Conservation (phyloP, 2,797 vertebrate species). For the Hypotaenidia okinawae region DNA sequence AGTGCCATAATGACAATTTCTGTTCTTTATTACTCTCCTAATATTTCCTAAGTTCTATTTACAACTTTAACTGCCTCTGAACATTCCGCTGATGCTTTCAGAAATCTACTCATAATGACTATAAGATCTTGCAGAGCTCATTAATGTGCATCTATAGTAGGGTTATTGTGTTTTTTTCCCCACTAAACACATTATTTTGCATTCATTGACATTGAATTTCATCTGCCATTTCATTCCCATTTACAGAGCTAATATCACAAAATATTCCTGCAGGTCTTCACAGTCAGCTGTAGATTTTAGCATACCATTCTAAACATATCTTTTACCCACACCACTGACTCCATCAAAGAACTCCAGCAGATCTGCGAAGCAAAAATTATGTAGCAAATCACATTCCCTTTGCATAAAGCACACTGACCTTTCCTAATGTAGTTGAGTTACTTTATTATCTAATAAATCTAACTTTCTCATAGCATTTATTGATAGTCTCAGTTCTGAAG, state of each 20-base stretch:
- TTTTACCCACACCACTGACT: background rate
- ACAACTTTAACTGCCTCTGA: slow-evolving; percentile 16
- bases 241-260: slow-evolving; percentile 13
- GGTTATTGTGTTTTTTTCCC: slow-evolving; percentile 14
- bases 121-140: slow-evolving; percentile 2
- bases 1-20: background rate
- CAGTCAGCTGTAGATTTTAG: slow-evolving; percentile 1
- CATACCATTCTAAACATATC: background rate
- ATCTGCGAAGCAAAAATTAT: background rate
- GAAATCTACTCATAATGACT: slow-evolving; percentile 29
- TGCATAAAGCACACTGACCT: background rate
- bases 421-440: background rate
- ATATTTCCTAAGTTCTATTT: slow-evolving; percentile 37
- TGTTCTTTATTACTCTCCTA: slow-evolving; percentile 21
- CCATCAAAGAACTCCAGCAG: background rate
- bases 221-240: slow-evolving; percentile 10
- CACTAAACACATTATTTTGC: background rate
- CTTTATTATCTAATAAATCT: background rate
- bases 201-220: slow-evolving; percentile 30
- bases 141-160: background rate
- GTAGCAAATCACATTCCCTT: background rate
- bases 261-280: slow-evolving; percentile 12
- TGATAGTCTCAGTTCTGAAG: background rate
- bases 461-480: background rate
- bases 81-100: slow-evolving; percentile 37